phyloP scores from a whole-genome alignment of 2,113 vertebrate species.

The Grammatotria lemairii region DNA sequence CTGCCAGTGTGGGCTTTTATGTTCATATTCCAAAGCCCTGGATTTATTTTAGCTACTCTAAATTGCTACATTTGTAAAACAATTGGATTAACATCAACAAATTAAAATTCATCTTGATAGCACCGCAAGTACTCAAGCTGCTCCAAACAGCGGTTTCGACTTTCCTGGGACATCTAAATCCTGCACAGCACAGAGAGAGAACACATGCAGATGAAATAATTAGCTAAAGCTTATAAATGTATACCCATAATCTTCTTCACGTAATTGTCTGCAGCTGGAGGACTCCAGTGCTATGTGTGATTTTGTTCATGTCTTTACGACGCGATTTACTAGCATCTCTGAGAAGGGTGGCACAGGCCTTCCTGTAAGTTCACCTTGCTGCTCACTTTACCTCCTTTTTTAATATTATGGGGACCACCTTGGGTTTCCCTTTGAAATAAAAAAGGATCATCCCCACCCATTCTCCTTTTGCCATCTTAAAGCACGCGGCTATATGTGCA shows the following conservation, averaged over 20 bases:
- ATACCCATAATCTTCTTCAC: conserved; percentile 67
- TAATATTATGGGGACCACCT: background rate
- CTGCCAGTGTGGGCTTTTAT: conserved; percentile 61
- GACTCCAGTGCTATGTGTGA: conserved; percentile 41
- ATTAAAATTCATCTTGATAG: conserved; percentile 75
- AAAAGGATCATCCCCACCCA: background rate
- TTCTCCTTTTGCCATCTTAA: background rate
- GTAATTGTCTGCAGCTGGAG: conserved; percentile 67
- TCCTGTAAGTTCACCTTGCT: background rate
- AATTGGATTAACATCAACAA: conserved; percentile 76
- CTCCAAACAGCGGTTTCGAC: conserved; percentile 62
- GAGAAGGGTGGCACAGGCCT: background rate
- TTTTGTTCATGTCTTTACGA: conserved; percentile 26
- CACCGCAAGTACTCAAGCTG: conserved; percentile 53
- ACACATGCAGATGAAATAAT: conserved; percentile 73
- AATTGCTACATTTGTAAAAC: conserved; percentile 74
- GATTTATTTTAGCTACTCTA: conserved; percentile 64
- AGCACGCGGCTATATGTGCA: background rate
- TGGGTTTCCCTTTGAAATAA: conserved; percentile 5
- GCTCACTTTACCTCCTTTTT: background rate
- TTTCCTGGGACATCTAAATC: conserved; percentile 73
- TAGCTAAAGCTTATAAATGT: conserved; percentile 75
- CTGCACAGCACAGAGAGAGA: conserved; percentile 47
- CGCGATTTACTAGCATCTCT: background rate
- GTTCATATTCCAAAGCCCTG: conserved; percentile 56